Evolutionary conservation across 2,888 invertebrate genomes (phyloP).

Genomic region (Molanna angustata): DNA sequence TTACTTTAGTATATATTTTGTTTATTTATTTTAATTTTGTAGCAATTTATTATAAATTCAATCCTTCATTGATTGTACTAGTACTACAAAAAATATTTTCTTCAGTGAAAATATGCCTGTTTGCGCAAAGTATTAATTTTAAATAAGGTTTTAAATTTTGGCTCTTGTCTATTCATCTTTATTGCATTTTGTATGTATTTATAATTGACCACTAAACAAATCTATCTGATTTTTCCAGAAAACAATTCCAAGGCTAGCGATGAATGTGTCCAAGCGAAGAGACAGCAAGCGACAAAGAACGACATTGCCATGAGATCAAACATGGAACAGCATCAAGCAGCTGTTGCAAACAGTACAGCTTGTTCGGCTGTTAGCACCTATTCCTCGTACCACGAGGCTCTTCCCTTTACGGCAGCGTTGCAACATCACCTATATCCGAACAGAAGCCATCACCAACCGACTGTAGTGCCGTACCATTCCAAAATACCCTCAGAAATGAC

Average conservation of each 20-base stretch:
- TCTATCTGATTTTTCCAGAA: no score
- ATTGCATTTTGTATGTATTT: no score
- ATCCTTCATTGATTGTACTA: no score
- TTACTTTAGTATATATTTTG: no score
- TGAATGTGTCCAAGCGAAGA: background rate
- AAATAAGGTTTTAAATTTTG: no score
- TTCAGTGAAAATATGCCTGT: no score
- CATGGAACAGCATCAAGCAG: background rate
- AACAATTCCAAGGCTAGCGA: background rate
- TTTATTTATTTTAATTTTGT: no score
- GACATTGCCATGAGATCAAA: background rate
- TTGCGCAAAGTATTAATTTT: no score
- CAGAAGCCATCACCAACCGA: slow-evolving; percentile 12
- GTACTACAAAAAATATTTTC: no score
- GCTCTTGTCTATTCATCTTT: no score
- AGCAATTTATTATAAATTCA: no score
- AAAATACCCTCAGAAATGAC: slow-evolving; percentile 9
- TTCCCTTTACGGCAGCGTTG: slow-evolving; percentile 22
- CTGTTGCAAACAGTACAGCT: background rate
- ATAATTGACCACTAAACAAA: no score
- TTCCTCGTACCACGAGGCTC: slow-evolving; percentile 12
- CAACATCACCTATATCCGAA: slow-evolving; percentile 27
- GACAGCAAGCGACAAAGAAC: slow-evolving; percentile 4
- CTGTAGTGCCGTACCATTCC: slow-evolving; percentile 12
- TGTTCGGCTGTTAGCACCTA: slow-evolving; percentile 3